Evolutionary conservation across 2,797 vertebrate species (phyloP), one percentile per base, ranked within the genome.

Genomic region (Melanotaenia boesemani): DNA sequence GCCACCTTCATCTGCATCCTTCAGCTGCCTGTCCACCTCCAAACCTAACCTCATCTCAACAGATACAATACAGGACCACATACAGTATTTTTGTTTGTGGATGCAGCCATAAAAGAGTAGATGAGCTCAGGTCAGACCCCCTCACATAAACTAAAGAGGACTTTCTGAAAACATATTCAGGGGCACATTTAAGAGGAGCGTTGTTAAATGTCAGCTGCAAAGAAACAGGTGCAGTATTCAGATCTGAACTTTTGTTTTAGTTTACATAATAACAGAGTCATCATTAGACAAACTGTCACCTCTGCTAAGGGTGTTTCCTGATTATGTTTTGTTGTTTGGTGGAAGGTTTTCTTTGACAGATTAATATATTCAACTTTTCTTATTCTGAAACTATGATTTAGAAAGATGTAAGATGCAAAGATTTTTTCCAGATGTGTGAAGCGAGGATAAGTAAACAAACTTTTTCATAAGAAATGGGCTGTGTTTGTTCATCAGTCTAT

Each of bases 1-100:
- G 8, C 69, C 73, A 84, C 70, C 82, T 79, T 73, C 78, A 88
- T 77, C 84, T 80, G 63, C 68, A 62, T 86, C 80, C 71, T 66
- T 52, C 64, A 54, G 71, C 66, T 76, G 63, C 69, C 76, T 83
- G 78, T 78, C 81, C 85, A 82, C 84, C 84, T 77, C 79, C 74
- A 74, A 78, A 72, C 52, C 83, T 86, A 71, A 87, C 86, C 81
- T 81, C 28, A 59, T 63, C 37, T 74, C 46, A 36, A 57, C 75
- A 74, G 60, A 73, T 36, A 46, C 50, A 32, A 76, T 58, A 65
- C 62, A 36, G 72, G 61, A 44, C 55, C 55, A 22, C 20, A 1
- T 54, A 44, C 67, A 11, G 52, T 55, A 70, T 74, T 85, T 88
- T 79, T 84, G 76, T 84, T 84, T 84, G 67, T 74, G 60, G 81